Conservation (phyloP, 2,797 vertebrate species). For the Diplodus puntazzo region DNA sequence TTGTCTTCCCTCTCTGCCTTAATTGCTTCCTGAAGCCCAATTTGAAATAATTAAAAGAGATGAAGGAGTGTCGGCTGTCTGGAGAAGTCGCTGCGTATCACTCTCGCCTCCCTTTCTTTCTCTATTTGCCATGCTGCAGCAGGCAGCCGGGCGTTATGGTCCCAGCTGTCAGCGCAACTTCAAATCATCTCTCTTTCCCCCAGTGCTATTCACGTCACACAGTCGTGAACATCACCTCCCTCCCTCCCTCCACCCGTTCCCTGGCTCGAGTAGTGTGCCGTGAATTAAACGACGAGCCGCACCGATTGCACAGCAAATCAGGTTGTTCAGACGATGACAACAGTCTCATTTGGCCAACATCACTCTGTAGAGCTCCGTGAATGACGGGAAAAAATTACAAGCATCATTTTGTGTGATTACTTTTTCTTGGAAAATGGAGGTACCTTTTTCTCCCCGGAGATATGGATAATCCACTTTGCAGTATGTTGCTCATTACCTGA, state of each 20-base stretch:
- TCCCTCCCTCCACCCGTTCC: slow-evolving; percentile 31
- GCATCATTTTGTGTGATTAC: slow-evolving; percentile 50
- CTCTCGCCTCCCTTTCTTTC: slow-evolving; percentile 35
- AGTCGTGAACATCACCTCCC: slow-evolving; percentile 39
- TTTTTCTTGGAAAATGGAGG: slow-evolving; percentile 42
- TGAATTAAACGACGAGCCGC: slow-evolving; percentile 59
- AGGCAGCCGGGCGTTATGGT: slow-evolving; percentile 57
- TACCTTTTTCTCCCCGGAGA: slow-evolving; percentile 20
- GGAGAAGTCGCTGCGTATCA: slow-evolving; percentile 54
- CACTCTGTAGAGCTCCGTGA: slow-evolving; percentile 25
- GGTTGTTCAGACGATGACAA: slow-evolving; percentile 41
- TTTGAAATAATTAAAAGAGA: slow-evolving; percentile 83
- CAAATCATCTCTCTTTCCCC: slow-evolving; percentile 66
- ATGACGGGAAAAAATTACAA: slow-evolving; percentile 33
- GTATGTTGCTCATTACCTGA: slow-evolving; percentile 52
- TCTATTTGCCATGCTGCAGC: slow-evolving; percentile 55
- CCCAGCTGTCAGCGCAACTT: slow-evolving; percentile 70
- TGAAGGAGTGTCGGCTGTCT: slow-evolving; percentile 69
- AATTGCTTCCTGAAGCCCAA: slow-evolving; percentile 81
- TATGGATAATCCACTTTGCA: slow-evolving; percentile 23
- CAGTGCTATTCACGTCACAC: slow-evolving; percentile 66
- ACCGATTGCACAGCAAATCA: slow-evolving; percentile 45
- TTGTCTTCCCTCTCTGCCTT: slow-evolving; percentile 63
- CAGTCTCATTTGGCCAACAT: slow-evolving; percentile 51
- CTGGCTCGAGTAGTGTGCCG: slow-evolving; percentile 31